Evolutionary conservation across 2,113 vertebrate species (phyloP).

Genomic region (Psilopogon haemacephalus): DNA sequence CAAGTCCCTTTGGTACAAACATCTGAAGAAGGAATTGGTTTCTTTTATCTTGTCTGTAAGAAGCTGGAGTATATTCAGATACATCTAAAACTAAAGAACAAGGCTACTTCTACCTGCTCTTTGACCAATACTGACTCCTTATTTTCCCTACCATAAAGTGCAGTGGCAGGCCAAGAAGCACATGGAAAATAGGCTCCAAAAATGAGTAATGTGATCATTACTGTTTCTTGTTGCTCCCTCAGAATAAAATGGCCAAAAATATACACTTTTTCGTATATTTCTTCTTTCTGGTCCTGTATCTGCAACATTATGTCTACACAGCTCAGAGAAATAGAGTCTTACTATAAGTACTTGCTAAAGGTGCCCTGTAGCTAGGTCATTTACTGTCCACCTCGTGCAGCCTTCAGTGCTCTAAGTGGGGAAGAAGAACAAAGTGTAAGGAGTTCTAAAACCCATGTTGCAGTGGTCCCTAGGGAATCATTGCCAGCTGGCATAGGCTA

Average conservation of each 20-base stretch:
- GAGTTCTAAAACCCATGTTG: not conserved
- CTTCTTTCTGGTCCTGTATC: not conserved
- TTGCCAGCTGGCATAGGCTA: slow-evolving; percentile 48
- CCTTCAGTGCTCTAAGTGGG: not conserved
- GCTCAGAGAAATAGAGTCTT: not conserved
- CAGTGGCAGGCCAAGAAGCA: not conserved
- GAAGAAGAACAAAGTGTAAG: not conserved
- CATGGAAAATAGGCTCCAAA: not conserved
- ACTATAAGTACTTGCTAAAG: not conserved
- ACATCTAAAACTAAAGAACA: not conserved
- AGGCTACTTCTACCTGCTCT: not conserved
- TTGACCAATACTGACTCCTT: not conserved
- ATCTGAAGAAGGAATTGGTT: not conserved
- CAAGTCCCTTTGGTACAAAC: not conserved
- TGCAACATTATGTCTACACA: not conserved
- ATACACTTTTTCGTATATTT: not conserved
- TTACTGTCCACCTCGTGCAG: not conserved
- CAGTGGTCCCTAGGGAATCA: not conserved
- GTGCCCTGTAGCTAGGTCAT: not conserved
- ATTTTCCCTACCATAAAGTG: not conserved
- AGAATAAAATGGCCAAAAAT: not conserved
- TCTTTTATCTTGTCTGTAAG: not conserved
- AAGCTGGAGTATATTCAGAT: not conserved
- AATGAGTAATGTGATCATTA: not conserved
- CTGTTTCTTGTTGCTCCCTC: not conserved